phyloP scores from a whole-genome alignment of 2,113 vertebrate species.

The Lampris incognitus region DNA sequence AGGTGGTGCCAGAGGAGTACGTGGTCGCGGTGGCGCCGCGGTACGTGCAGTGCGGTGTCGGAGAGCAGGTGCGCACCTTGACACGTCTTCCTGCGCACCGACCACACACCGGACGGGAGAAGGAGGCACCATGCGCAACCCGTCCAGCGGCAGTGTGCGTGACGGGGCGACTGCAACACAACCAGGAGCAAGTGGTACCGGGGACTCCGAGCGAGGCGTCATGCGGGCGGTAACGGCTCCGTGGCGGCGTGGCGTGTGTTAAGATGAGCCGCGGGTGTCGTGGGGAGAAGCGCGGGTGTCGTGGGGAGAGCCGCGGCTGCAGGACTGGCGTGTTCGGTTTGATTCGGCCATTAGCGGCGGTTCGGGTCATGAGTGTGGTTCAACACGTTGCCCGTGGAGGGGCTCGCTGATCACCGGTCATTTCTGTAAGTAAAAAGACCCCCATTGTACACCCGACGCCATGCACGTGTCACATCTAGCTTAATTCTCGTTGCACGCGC shows the following conservation, averaged over 20 bases:
- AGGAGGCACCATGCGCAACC: not conserved
- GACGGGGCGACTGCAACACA: slow-evolving; percentile 44
- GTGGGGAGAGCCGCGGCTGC: slow-evolving; percentile 6
- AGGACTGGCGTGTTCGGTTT: slow-evolving; percentile 2
- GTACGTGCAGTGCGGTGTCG: slow-evolving; percentile 23
- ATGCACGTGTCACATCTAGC: no score
- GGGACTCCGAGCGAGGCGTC: slow-evolving; percentile 59
- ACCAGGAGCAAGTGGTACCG: slow-evolving; percentile 4
- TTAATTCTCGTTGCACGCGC: no score
- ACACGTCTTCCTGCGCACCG: slow-evolving; percentile 5
- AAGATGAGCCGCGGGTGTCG: slow-evolving; percentile 53
- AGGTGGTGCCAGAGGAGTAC: slow-evolving; percentile 61
- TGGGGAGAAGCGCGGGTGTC: slow-evolving; percentile 28
- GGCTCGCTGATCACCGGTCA: slow-evolving; percentile 60
- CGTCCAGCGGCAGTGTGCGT: not conserved
- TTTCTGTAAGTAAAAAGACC: slow-evolving; percentile 68
- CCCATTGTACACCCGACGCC: slow-evolving; percentile 7
- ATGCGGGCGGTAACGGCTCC: slow-evolving; percentile 40
- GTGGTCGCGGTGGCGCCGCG: slow-evolving; percentile 31
- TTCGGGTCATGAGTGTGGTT: slow-evolving; percentile 51
- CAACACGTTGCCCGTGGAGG: slow-evolving; percentile 80
- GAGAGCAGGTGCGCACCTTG: slow-evolving; percentile 54
- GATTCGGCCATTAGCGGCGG: not conserved
- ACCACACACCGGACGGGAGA: not conserved
- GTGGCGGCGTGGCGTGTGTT: not conserved